Conservation (phyloP, 2,113 vertebrate genomes). For the Crypturellus undulatus region DNA sequence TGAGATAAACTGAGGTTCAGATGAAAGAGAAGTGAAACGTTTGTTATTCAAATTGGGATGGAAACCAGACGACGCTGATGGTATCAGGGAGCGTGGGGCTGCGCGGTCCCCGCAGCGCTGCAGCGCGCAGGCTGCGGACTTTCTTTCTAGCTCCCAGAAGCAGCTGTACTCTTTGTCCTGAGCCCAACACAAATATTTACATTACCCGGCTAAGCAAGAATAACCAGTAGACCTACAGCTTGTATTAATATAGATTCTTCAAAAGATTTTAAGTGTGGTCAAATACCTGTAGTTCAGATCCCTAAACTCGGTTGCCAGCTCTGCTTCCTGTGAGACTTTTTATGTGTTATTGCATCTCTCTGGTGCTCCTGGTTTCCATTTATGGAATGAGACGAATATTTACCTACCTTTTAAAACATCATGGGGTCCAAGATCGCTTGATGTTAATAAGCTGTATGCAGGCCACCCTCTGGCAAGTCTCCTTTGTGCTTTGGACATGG, state of each 20-base stretch:
- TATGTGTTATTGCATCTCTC: not conserved
- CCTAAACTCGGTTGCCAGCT: not conserved
- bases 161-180: not conserved
- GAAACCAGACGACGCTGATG: not conserved
- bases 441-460: not conserved
- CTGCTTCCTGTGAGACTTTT: not conserved
- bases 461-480: not conserved
- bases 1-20: slow-evolving; percentile 18
- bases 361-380: slow-evolving; percentile 6
- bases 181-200: not conserved
- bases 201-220: not conserved
- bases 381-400: not conserved
- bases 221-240: not conserved
- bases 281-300: not conserved
- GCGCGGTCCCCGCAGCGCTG: too few relatives aligned
- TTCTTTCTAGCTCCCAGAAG: not conserved
- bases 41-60: not conserved
- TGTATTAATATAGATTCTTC: not conserved
- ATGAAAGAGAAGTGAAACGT: not conserved
- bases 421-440: not conserved
- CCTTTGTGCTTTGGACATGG: not conserved
- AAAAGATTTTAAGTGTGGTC: not conserved
- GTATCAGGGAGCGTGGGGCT: not conserved
- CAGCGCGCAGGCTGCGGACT: not conserved
- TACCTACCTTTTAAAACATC: not conserved